phyloP scores from a whole-genome alignment of 2,113 vertebrate genomes.

The Paramormyrops kingsleyae region DNA sequence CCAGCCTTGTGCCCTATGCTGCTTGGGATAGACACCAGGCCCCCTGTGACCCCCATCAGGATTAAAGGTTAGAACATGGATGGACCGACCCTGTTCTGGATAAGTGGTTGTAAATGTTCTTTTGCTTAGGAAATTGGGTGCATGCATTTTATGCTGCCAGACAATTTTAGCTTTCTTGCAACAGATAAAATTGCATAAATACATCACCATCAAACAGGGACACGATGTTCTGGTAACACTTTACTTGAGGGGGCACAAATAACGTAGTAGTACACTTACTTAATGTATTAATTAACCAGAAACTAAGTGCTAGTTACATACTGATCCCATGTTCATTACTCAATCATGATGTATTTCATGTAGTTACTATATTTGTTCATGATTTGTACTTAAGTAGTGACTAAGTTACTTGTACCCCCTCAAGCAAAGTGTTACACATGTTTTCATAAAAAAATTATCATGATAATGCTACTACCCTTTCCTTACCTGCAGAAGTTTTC shows the following conservation, averaged over 20 bases:
- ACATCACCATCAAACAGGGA: background rate
- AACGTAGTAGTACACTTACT: background rate
- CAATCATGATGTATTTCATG: background rate
- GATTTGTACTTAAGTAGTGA: background rate
- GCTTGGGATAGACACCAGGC: background rate
- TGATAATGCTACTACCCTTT: background rate
- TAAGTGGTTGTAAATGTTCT: background rate
- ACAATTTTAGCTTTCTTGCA: background rate
- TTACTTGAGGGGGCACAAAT: background rate
- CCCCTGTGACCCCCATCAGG: background rate
- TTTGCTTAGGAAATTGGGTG: background rate
- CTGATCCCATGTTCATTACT: background rate
- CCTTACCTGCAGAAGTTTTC: slow-evolving; percentile 80
- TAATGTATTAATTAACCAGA: background rate
- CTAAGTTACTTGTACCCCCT: background rate
- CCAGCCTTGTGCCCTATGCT: background rate
- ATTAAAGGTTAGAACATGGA: background rate
- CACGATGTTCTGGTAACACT: background rate
- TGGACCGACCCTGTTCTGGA: too few species aligned
- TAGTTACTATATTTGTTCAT: background rate
- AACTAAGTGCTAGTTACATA: background rate
- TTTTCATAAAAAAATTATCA: background rate
- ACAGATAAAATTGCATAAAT: background rate
- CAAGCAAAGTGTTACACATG: background rate
- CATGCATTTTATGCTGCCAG: background rate